Percentiles rank a stretch among this genome's conserved stretches.
phyloP scores from a whole-genome alignment of 1,140 invertebrate species.

The Muscidifurax raptorellus region DNA sequence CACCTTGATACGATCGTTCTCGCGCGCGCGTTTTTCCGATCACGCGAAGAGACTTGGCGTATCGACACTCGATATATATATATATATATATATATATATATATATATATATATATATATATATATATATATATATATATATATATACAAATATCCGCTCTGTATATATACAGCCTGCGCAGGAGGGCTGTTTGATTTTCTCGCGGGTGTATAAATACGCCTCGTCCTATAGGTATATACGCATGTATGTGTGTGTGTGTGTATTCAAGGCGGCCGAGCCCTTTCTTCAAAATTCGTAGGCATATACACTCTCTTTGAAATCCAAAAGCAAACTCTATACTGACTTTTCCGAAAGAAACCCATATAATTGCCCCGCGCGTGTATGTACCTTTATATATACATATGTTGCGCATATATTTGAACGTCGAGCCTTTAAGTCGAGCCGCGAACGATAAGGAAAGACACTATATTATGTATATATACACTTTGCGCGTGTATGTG shows the following conservation, averaged over 20 bases:
- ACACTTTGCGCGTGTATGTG: neutral
- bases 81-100: neutral
- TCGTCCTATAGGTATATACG: too few relatives aligned
- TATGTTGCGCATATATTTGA: neutral
- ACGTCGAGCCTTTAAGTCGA: neutral
- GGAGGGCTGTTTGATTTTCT: neutral
- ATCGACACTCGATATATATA: neutral
- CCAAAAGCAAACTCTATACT: neutral
- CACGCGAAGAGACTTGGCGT: too few relatives aligned
- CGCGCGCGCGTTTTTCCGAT: neutral
- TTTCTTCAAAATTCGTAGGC: constrained; percentile 11
- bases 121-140: too few relatives aligned
- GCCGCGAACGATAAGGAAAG: neutral
- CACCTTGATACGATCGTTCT: constrained; percentile 26
- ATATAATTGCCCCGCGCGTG: too few relatives aligned
- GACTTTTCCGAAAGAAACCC: constrained; percentile 1
- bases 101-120: neutral
- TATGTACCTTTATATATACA: too few relatives aligned
- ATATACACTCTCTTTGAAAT: neutral
- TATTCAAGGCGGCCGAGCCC: neutral
- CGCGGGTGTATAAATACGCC: neutral
- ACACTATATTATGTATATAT: neutral
- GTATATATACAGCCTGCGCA: too few relatives aligned
- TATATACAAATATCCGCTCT: neutral
- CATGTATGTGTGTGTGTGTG: too few relatives aligned